Conservation (phyloP, 2,888 invertebrate species). For the Clostera curtula region DNA sequence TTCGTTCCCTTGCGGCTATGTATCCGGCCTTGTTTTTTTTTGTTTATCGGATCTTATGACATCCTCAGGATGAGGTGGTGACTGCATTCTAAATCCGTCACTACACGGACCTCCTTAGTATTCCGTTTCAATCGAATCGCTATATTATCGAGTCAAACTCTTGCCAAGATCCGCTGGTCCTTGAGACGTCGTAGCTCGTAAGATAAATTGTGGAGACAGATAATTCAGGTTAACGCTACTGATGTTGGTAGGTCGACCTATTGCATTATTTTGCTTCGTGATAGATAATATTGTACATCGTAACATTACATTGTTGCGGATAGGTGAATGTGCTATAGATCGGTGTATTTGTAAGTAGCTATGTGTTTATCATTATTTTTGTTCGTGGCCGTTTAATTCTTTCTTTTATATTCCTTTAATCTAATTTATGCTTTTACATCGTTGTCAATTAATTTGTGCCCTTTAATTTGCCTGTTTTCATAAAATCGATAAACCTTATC, state of each 20-base stretch:
- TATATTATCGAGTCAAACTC: slow-evolving; percentile 8
- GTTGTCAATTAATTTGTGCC: no score
- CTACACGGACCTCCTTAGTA: not conserved
- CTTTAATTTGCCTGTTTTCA: no score
- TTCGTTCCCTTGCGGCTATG: no score
- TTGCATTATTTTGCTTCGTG: not conserved
- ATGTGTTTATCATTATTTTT: no score
- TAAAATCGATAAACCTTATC: no score
- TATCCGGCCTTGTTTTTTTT: no score
- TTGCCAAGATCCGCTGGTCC: slow-evolving; percentile 37
- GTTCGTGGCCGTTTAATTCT: no score
- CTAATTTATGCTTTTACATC: no score
- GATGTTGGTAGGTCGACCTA: slow-evolving; percentile 4
- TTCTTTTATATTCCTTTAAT: no score
- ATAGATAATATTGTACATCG: slow-evolving; percentile 6
- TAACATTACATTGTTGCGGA: slow-evolving; percentile 13
- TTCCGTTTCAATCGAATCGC: slow-evolving; percentile 1
- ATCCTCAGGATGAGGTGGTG: no score
- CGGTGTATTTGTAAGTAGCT: no score
- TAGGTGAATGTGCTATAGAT: slow-evolving; percentile 15
- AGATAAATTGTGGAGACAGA: slow-evolving; percentile 42
- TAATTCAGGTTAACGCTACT: slow-evolving; percentile 21
- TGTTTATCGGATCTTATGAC: no score
- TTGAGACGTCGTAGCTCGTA: slow-evolving; percentile 38
- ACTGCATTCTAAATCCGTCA: not conserved